Evolutionary conservation across 2,888 invertebrate genomes (phyloP), one percentile per base, ranked within the genome.

Genomic region (Caenorhabditis angaria): DNA sequence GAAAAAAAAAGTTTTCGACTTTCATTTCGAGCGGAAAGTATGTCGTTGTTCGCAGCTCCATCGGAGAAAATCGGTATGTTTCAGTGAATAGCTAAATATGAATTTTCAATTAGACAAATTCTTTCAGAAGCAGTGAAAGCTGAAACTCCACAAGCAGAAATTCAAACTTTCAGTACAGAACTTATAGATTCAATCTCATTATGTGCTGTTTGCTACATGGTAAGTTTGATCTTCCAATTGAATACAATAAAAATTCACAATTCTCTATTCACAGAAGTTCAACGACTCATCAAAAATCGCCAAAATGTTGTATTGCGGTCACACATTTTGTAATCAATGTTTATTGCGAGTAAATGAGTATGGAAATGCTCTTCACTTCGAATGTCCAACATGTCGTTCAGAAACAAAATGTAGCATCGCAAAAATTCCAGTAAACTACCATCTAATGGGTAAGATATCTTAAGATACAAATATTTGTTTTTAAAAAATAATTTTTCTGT

Each of bases 251-350:
- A 54, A 41, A 5, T 18, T 35, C 1, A 41, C 22, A 6, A 20
- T 57, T 22, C n/a, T n/a, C n/a, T n/a, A n/a, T n/a, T n/a, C n/a
- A n/a, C 54, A 67, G 69, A 65, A 58, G 12, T 70, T 29, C 59
- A 70, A 70, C 61, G 70, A 70, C n/a, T 35, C 61, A 0, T 41
- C 58, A 14, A 57, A 53, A 35, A 12, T 61, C 14, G 65, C 70
- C 10, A 65, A 53, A 8, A 28, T 48, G 1, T 41, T 70, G 50
- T 58, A 65, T 28, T 70, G 70, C 18, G 70, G 70, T 0, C 70
- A 70, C 62, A 62, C 70, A 14, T 65, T 65, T 47, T 70, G 70
- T 27, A 32, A 28, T 2, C 12, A 65, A 28, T 70, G 70, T 32
- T 47, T 70, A 22, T 1, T 10, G 56, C 58, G 35, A 24, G 50